A percentile compares a stretch with the other conserved stretches of the same genome.
Evolutionary conservation across 1,140 invertebrate genomes (phyloP).

Genomic region (Hormaphis cornu): DNA sequence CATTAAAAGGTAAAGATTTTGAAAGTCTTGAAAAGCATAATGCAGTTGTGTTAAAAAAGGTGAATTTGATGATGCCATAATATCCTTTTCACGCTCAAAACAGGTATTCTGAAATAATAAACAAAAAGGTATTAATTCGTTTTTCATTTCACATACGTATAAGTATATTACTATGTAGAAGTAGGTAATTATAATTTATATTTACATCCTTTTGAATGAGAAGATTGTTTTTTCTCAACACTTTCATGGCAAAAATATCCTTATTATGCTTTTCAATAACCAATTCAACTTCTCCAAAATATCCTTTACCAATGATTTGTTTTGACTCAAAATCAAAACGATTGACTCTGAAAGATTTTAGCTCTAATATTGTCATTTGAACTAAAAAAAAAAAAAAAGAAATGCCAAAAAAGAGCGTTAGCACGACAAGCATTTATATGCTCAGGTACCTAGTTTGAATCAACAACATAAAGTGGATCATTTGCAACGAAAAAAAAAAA

Average conservation of each 20-base stretch:
- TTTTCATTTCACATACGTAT: not conserved
- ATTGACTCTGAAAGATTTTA: conserved; percentile 58
- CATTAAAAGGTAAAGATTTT: conserved; percentile 70
- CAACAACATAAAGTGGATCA: too few species aligned
- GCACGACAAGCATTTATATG: too few species aligned
- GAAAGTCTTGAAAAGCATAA: conserved; percentile 77
- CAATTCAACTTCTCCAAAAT: conserved; percentile 82
- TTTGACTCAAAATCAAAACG: conserved; percentile 71
- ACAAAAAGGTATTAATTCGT: conserved; percentile 60
- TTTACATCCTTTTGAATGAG: conserved; percentile 49
- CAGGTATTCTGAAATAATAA: conserved; percentile 43
- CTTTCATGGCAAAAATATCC: conserved; percentile 89
- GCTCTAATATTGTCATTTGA: conserved; percentile 54
- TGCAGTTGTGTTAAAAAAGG: conserved; percentile 75
- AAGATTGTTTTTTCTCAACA: conserved; percentile 64
- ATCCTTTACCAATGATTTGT: conserved; percentile 76
- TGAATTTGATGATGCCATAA: conserved; percentile 68
- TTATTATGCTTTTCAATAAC: conserved; percentile 78
- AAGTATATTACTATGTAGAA: not conserved
- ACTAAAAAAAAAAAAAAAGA: conserved; percentile 47
- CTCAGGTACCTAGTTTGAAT: too few species aligned
- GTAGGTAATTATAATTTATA: not conserved
- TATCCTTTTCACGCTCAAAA: conserved; percentile 59
- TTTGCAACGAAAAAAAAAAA: too few species aligned
- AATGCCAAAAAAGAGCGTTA: too few species aligned